Evolutionary conservation across 1,140 invertebrate species (phyloP), one percentile per base, ranked within the genome.

Genomic region (Cecropterus lyciades): DNA sequence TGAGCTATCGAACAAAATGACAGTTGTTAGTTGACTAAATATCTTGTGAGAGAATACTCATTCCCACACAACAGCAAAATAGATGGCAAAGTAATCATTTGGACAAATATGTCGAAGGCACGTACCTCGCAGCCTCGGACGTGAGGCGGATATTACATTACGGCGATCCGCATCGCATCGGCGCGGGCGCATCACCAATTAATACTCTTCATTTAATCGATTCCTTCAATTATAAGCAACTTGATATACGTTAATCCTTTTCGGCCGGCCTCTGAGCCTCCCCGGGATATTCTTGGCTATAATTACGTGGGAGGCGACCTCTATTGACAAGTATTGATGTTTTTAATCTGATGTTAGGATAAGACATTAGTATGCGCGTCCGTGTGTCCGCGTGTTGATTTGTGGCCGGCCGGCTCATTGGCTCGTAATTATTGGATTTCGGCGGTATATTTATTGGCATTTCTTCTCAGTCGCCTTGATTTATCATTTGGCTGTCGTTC

Each of bases 271-370:
- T 59, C 45, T 67, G 69, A 66, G 80, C 79, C 84, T 85, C 83
- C 84, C 79, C 82, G 82, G 84, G 85, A 87, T 89, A 89, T 86
- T 87, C 82, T 86, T 84, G 80, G 76, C 79, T 85, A 85, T 91
- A 91, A 91, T 91, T 89, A 91, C 84, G 82, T 87, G 86, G 89
- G 89, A 87, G 89, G 86, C 79, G 80, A 84, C 80, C 80, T 82
- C 82, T 84, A 87, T 84, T 88, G 89, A 89, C 87, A 88, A 81
- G 82, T 88, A 91, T 91, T 89, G 89, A 91, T 91, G 89, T 85
- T 86, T 89, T 89, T 91, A 91, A 89, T 91, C 89, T 85, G 85
- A 91, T 89, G 83, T 87, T 88, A 89, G 88, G 88, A 87, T 89
- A 87, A 83, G 83, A 73, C 84, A 87, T 91, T 86, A 84, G 84